phyloP scores from a whole-genome alignment of 2,888 invertebrate species.

The Pegoplata infirma region DNA sequence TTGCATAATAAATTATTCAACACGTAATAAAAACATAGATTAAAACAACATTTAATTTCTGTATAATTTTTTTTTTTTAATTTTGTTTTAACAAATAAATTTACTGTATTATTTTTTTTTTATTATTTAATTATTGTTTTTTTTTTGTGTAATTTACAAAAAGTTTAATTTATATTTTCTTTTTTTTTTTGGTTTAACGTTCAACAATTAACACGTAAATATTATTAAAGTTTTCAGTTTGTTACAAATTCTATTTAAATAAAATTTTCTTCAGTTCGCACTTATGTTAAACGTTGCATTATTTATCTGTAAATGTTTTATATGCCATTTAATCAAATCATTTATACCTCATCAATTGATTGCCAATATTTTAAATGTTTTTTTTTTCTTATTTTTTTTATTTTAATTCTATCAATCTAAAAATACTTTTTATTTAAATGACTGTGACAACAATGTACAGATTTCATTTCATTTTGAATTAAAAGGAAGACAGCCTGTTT shows the following conservation, averaged over 20 bases:
- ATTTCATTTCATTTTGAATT: slow-evolving; percentile 39
- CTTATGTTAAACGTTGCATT: slow-evolving; percentile 59
- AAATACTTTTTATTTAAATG: slow-evolving; percentile 32
- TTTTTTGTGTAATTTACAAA: slow-evolving; percentile 9
- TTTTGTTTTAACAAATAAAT: slow-evolving; percentile 38
- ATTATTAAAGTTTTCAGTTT: slow-evolving; percentile 24
- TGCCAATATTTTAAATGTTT: slow-evolving; percentile 54
- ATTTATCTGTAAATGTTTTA: slow-evolving; percentile 58
- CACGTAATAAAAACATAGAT: slow-evolving; percentile 24
- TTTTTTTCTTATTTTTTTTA: no score
- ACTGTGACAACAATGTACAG: slow-evolving; percentile 31
- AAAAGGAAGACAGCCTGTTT: background rate
- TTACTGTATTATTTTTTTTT: slow-evolving; percentile 29
- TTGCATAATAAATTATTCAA: slow-evolving; percentile 53
- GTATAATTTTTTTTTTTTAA: background rate
- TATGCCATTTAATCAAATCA: slow-evolving; percentile 57
- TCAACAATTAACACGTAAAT: slow-evolving; percentile 62
- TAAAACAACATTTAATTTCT: slow-evolving; percentile 47
- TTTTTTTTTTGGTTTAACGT: slow-evolving; percentile 35
- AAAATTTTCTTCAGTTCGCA: slow-evolving; percentile 53
- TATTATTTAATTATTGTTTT: slow-evolving; percentile 31
- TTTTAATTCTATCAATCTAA: slow-evolving; percentile 49
- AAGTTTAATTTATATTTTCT: slow-evolving; percentile 20
- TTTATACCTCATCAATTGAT: slow-evolving; percentile 60
- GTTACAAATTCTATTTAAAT: slow-evolving; percentile 37